phyloP scores from a whole-genome alignment of 2,797 vertebrate species.

The Girardinus metallicus region DNA sequence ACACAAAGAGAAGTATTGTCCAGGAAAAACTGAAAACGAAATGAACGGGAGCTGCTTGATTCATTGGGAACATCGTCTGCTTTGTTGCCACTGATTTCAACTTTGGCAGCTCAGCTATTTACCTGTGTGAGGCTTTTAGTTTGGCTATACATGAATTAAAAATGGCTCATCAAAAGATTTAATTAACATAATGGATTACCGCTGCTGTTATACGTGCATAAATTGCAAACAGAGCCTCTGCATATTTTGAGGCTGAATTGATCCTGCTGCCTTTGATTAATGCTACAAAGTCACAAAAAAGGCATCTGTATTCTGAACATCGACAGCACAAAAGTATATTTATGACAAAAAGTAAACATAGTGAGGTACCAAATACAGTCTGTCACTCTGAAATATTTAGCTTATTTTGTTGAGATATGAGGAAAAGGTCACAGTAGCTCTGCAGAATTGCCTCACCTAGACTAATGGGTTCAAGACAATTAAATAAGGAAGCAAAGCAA shows the following conservation, averaged over 20 bases:
- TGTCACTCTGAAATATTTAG: neutral
- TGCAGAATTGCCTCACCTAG: too few relatives aligned
- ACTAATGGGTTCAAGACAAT: neutral
- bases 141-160: constrained; percentile 2
- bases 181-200: constrained; percentile 11
- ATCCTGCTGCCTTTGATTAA: constrained; percentile 3
- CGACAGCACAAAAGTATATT: neutral
- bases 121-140: constrained; percentile 5
- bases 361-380: neutral
- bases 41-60: neutral
- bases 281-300: neutral
- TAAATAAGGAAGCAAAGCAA: neutral
- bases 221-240: constrained; percentile 2
- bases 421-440: neutral
- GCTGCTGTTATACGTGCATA: neutral
- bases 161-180: constrained; percentile 6
- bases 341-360: neutral
- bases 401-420: neutral
- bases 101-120: neutral
- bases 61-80: neutral
- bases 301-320: neutral
- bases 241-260: neutral
- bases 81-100: neutral
- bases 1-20: neutral
- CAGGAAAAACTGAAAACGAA: neutral